Evolutionary conservation across 2,113 vertebrate species (phyloP).

Genomic region (Mastomys natalensis): DNA sequence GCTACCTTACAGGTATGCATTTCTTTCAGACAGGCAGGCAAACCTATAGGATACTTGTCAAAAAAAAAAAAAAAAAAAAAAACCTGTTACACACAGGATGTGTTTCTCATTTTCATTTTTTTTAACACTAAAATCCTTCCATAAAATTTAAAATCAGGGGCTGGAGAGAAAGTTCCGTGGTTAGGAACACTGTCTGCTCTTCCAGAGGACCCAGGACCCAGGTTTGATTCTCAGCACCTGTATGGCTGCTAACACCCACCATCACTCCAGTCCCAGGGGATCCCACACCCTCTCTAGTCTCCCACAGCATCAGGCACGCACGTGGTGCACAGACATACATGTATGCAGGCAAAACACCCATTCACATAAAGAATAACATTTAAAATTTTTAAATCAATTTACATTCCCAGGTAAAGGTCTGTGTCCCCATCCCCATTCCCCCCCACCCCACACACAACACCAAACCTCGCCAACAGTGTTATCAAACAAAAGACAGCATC

Average conservation of each 20-base stretch:
- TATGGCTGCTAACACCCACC: not conserved
- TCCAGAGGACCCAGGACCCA: not conserved
- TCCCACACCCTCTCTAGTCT: not conserved
- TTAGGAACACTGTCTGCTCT: not conserved
- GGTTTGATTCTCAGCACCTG: not conserved
- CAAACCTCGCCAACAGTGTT: accelerated
- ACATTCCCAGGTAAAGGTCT: not conserved
- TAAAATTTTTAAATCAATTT: not conserved
- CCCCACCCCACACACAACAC: too few species aligned
- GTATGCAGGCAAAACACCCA: not conserved
- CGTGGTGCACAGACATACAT: not conserved
- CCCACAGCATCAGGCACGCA: not conserved
- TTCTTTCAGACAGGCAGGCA: not conserved
- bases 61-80: not conserved
- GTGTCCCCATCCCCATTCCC: too few species aligned
- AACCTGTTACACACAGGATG: too few species aligned
- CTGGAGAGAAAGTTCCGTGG: not conserved
- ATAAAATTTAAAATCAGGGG: not conserved
- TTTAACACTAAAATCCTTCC: not conserved
- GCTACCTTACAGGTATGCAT: not conserved
- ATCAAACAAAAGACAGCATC: not conserved
- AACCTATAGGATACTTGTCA: not conserved
- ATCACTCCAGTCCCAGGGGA: not conserved
- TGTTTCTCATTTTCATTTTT: not conserved
- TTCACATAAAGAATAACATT: not conserved